Evolutionary conservation across 2,797 vertebrate genomes (phyloP).

Genomic region (Eupleurogrammus muticus): DNA sequence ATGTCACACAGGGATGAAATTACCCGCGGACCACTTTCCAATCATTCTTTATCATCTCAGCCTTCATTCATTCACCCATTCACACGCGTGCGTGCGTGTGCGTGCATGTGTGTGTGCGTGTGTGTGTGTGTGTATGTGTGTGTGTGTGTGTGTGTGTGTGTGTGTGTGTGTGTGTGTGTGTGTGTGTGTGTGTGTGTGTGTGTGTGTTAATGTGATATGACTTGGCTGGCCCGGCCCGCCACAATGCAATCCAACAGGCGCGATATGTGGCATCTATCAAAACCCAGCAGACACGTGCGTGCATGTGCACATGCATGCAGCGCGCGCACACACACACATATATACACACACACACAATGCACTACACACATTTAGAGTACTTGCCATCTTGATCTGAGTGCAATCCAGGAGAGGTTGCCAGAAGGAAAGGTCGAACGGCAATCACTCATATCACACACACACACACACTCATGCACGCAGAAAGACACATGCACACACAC

Average conservation of each 20-base stretch:
- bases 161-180: conserved; percentile 18
- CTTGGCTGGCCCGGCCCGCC: conserved; percentile 59
- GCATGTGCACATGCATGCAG: too few relatives aligned
- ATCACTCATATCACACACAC: conserved; percentile 60
- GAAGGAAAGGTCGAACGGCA: conserved; percentile 71
- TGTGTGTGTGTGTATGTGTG: conserved; percentile 49
- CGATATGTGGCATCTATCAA: conserved; percentile 81
- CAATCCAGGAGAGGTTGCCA: conserved; percentile 70
- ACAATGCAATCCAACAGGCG: conserved; percentile 68
- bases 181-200: conserved; percentile 18
- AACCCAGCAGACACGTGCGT: conserved; percentile 24
- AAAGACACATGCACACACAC: not conserved
- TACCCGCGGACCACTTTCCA: conserved; percentile 48
- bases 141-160: conserved; percentile 22
- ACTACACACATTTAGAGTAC: conserved; percentile 47
- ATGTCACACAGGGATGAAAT: conserved; percentile 46
- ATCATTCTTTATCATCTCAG: conserved; percentile 63
- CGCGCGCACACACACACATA: conserved; percentile 2
- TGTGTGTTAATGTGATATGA: conserved; percentile 62
- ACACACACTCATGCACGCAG: conserved; percentile 3
- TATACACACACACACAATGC: conserved; percentile 15
- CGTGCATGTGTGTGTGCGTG: conserved; percentile 20
- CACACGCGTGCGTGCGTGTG: conserved; percentile 3
- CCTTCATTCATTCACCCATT: conserved; percentile 53
- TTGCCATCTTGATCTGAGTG: conserved; percentile 69